A percentile compares a stretch with the other conserved stretches of the same genome.
Evolutionary conservation across 2,888 invertebrate species (phyloP).

Genomic region (Spisula subtruncata): DNA sequence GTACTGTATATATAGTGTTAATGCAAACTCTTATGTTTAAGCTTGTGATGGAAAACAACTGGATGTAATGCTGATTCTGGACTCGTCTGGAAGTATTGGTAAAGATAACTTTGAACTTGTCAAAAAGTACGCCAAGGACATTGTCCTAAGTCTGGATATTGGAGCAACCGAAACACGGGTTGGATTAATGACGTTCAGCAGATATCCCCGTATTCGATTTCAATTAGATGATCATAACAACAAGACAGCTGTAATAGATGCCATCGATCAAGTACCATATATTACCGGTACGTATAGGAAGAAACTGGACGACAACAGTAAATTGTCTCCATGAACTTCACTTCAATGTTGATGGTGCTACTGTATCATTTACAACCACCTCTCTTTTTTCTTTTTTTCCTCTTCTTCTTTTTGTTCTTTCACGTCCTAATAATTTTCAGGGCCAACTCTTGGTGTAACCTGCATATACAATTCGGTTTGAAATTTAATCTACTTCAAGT

Average conservation of each 20-base stretch:
- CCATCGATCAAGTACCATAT: conserved; percentile 21
- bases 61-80: conserved; percentile 75
- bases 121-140: conserved; percentile 72
- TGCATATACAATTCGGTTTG: too few species aligned
- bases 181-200: conserved; percentile 77
- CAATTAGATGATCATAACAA: not conserved
- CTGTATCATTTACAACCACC: too few species aligned
- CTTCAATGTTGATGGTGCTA: not conserved
- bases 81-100: conserved; percentile 81
- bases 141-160: conserved; percentile 74
- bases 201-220: conserved; percentile 14
- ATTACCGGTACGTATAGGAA: conserved; percentile 3
- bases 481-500: too few species aligned
- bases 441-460: too few species aligned
- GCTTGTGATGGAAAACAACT: conserved; percentile 75
- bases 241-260: not conserved
- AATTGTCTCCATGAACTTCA: too few species aligned
- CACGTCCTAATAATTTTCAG: too few species aligned
- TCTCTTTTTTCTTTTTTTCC: too few species aligned
- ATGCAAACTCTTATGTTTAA: too few species aligned
- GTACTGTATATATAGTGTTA: too few species aligned
- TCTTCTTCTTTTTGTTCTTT: too few species aligned
- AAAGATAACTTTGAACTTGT: conserved; percentile 77
- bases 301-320: too few species aligned
- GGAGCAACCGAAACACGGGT: conserved; percentile 73